These are phyloP conservation scores for Yoshiicerus persimilis DNA, from an alignment of 1,140 invertebrate genomes.

Conservation along the genomic window DNA sequence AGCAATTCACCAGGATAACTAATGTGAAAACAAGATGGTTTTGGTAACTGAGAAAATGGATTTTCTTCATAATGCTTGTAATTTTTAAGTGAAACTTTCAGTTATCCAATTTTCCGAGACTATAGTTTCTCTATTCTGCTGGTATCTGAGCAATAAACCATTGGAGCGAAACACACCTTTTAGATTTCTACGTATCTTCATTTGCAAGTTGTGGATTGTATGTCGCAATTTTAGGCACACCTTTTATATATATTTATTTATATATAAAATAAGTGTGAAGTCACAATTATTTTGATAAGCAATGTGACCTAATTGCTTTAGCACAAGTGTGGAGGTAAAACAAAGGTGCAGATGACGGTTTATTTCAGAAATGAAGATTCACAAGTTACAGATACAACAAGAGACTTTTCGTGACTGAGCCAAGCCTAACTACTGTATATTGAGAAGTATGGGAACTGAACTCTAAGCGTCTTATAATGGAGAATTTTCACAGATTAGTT, in stretches of 20 bases:
- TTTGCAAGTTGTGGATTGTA: neutral
- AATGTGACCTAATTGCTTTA: neutral
- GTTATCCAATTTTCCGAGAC: neutral
- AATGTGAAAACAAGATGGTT: neutral
- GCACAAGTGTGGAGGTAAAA: neutral
- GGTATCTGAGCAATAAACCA: too few species aligned
- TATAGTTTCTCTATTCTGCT: neutral
- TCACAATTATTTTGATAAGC: neutral
- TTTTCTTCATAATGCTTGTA: neutral
- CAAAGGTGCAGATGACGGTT: neutral
- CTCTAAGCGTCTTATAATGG: neutral
- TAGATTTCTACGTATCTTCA: neutral
- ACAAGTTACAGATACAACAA: neutral
- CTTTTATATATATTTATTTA: too few species aligned
- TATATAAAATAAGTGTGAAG: neutral
- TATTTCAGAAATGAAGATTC: neutral
- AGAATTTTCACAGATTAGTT: neutral
- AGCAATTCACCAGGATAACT: neutral
- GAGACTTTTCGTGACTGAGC: constrained; percentile 5
- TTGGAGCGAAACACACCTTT: neutral
- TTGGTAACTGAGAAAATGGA: neutral
- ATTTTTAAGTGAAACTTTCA: neutral
- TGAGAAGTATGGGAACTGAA: neutral
- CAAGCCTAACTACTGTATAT: neutral
- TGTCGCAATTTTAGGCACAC: neutral